Evolutionary conservation across 64 coral and sea anemone species (phyloP).

Genomic region (Stichodactyla mertensii): DNA sequence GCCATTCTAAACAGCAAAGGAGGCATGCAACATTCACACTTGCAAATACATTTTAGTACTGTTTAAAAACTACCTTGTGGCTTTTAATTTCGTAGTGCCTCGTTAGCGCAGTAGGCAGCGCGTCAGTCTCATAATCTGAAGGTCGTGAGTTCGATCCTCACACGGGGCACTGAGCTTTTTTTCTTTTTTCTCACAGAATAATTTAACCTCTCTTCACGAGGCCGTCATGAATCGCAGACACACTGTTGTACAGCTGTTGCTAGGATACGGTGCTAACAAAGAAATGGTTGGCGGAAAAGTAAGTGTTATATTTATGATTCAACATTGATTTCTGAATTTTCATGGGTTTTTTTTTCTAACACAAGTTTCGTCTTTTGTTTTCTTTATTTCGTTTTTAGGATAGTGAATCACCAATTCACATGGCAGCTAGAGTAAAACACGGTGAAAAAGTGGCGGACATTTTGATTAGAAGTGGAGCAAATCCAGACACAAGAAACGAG

Average conservation of each 20-base stretch:
- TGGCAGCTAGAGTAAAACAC: conserved; percentile 66
- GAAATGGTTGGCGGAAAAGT: conserved; percentile 73
- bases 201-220: conserved; percentile 75
- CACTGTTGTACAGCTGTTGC: conserved; percentile 61
- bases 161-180: conserved; percentile 37
- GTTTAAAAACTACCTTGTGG: too few relatives aligned
- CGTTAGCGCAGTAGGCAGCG: conserved; percentile 79
- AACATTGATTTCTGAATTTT: too few relatives aligned
- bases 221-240: conserved; percentile 62
- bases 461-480: conserved; percentile 72
- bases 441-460: conserved; percentile 82
- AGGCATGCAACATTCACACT: too few relatives aligned
- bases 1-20: too few relatives aligned
- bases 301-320: conserved; percentile 10
- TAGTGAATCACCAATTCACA: conserved; percentile 72
- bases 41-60: too few relatives aligned
- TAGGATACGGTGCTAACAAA: conserved; percentile 78
- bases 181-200: conserved; percentile 42
- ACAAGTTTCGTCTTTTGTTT: not conserved
- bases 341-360: not conserved
- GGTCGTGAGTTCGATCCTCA: conserved; percentile 66
- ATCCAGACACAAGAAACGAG: conserved; percentile 55
- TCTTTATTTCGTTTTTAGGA: conserved; percentile 19
- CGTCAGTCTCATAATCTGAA: conserved; percentile 80
- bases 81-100: conserved; percentile 19